A percentile compares a stretch with the other conserved stretches of the same genome.
Evolutionary conservation across 2,113 vertebrate genomes (phyloP).

Genomic region (Aspiorhynchus laticeps): DNA sequence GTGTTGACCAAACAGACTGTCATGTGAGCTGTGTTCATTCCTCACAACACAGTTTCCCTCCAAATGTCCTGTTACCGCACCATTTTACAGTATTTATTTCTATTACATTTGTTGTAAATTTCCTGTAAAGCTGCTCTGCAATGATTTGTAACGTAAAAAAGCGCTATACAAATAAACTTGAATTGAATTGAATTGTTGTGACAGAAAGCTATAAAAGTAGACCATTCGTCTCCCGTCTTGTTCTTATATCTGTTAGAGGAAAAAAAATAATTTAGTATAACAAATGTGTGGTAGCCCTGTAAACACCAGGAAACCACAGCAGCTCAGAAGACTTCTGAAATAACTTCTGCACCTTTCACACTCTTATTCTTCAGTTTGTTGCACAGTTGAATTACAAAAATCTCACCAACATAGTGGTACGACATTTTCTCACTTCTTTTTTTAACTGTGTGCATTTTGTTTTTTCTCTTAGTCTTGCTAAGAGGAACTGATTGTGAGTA

Average conservation of each 20-base stretch:
- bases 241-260: background rate
- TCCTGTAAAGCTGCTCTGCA: too few species aligned
- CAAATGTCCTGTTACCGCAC: too few species aligned
- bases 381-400: background rate
- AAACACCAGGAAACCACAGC: background rate
- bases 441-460: background rate
- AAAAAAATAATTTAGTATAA: background rate
- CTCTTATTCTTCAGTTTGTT: background rate
- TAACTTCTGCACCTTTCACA: background rate
- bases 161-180: too few species aligned
- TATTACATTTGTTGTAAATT: rapidly evolving
- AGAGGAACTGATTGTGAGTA: background rate
- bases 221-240: background rate
- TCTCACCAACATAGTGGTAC: too few species aligned
- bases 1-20: too few species aligned
- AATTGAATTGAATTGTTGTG: too few species aligned
- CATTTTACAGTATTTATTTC: background rate
- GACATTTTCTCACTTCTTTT: background rate
- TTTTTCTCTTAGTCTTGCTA: background rate
- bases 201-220: background rate
- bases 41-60: too few species aligned
- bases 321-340: background rate
- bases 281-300: background rate
- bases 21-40: too few species aligned
- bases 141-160: too few species aligned